Evolutionary conservation across 2,113 vertebrate genomes (phyloP).

Genomic region (Silurus glanis): DNA sequence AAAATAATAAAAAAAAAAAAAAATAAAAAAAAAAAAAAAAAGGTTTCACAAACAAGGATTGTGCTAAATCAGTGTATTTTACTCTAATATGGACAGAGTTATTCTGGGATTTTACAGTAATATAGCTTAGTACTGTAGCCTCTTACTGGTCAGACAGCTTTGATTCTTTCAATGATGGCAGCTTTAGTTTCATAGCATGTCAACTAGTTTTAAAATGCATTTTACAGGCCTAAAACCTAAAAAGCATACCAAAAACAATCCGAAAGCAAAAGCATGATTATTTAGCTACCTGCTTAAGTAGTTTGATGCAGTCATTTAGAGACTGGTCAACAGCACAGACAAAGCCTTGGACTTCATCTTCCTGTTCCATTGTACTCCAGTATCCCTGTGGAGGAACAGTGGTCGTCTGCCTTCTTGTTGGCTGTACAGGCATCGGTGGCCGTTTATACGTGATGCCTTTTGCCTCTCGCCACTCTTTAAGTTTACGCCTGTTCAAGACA

Average conservation of each 20-base stretch:
- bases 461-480: conserved; percentile 84
- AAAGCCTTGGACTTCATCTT: conserved; percentile 72
- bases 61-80: background rate
- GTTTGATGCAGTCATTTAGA: conserved; percentile 78
- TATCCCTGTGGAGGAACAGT: conserved; percentile 58
- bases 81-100: background rate
- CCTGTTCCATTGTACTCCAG: conserved; percentile 69
- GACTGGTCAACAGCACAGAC: conserved; percentile 70
- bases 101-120: background rate
- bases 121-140: background rate
- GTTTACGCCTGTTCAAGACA: conserved; percentile 74
- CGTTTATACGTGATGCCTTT: conserved; percentile 88
- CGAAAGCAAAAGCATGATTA: background rate
- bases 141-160: background rate
- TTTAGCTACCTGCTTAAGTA: conserved; percentile 74
- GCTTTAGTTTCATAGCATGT: background rate
- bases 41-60: background rate
- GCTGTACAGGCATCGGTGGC: conserved; percentile 78
- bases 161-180: background rate
- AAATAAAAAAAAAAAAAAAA: background rate
- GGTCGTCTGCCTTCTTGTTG: conserved; percentile 58
- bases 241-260: too few species aligned
- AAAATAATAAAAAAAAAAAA: background rate
- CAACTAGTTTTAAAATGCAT: background rate
- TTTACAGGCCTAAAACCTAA: background rate